These are phyloP conservation scores for Leptoteleia sp. DNA, from an alignment of 1,140 invertebrate genomes.

Conservation along the genomic window DNA sequence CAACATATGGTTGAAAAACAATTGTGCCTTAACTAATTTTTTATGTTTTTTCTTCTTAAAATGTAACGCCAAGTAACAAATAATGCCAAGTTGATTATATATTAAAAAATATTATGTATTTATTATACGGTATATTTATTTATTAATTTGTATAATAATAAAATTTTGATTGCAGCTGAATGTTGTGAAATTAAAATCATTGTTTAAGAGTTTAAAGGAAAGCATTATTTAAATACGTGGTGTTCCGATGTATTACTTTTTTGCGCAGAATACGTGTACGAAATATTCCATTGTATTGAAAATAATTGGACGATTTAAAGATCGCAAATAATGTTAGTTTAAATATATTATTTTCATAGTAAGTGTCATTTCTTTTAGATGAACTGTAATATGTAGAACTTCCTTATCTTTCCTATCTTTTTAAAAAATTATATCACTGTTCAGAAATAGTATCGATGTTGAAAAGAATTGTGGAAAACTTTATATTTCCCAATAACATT, in stretches of 20 bases:
- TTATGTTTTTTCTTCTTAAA: conserved; percentile 17
- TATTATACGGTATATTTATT: conserved; percentile 46
- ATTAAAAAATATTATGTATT: conserved; percentile 33
- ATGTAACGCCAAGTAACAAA: conserved; percentile 26
- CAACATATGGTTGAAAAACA: conserved; percentile 27
- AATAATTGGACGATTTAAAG: conserved; percentile 1
- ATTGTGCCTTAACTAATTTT: conserved; percentile 36
- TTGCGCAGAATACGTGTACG: conserved; percentile 8
- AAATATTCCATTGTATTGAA: conserved; percentile 15
- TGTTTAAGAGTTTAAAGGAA: background rate
- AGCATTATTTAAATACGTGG: conserved; percentile 8
- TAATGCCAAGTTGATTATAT: conserved; percentile 14
- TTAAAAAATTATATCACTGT: background rate
- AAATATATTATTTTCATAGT: conserved; percentile 51
- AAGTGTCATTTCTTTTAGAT: conserved; percentile 4
- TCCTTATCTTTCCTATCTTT: too few relatives aligned
- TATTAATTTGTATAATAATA: conserved; percentile 38
- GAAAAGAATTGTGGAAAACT: background rate
- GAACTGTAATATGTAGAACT: too few relatives aligned
- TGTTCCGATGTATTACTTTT: conserved; percentile 33
- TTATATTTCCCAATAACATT: conserved; percentile 8
- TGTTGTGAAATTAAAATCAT: conserved; percentile 21
- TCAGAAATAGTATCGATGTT: background rate
- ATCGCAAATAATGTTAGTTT: conserved; percentile 10
- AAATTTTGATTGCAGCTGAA: conserved; percentile 10